phyloP scores from a whole-genome alignment of 2,797 vertebrate genomes.

The Halcyon badia region DNA sequence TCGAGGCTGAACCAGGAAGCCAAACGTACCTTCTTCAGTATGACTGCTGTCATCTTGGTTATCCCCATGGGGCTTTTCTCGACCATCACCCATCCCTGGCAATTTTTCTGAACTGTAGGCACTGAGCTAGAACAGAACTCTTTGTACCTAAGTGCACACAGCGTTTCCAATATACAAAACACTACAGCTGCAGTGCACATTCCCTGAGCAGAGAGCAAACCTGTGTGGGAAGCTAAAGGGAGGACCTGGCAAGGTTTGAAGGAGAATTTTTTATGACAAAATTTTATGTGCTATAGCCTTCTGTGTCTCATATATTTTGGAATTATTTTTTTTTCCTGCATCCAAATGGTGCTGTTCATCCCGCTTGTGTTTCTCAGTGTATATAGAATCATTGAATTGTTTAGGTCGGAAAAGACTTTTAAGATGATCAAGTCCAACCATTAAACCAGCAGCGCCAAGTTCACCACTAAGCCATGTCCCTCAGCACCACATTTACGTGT shows the following conservation, averaged over 20 bases:
- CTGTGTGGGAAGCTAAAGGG: background rate
- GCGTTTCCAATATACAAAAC: background rate
- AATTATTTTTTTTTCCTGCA: background rate
- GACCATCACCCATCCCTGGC: background rate
- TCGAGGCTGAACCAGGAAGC: background rate
- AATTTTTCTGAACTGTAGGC: slow-evolving; percentile 9
- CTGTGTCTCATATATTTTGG: background rate
- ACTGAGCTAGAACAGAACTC: background rate
- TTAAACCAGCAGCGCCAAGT: background rate
- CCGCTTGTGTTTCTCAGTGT: rapidly evolving
- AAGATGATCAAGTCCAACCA: background rate
- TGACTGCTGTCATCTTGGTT: background rate
- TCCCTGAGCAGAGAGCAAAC: background rate
- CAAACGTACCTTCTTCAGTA: background rate
- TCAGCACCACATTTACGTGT: background rate
- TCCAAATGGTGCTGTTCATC: background rate
- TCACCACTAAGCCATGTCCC: background rate
- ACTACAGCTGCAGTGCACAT: background rate
- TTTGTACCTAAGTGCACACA: background rate
- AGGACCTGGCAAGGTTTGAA: background rate
- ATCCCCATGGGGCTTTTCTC: background rate
- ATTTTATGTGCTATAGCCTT: background rate
- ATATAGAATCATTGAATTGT: background rate
- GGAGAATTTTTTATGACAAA: background rate
- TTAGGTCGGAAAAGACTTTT: background rate